phyloP scores from a whole-genome alignment of 2,797 vertebrate species.

The Typhlichthys eigenmanni region DNA sequence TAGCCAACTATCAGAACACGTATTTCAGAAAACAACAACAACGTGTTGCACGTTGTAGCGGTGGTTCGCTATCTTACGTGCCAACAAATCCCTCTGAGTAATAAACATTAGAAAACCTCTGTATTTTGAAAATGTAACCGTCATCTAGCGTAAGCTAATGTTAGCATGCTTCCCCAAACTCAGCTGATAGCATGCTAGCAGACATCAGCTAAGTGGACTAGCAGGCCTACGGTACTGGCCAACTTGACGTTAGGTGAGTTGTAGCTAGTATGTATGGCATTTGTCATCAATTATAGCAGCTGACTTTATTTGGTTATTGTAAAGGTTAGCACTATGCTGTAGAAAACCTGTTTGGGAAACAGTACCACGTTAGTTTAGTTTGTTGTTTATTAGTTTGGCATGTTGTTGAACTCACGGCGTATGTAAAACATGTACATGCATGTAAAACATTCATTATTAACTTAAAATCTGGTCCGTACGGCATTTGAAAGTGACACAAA shows the following conservation, averaged over 20 bases:
- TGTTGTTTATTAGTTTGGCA: neutral
- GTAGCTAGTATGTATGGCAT: constrained; percentile 9
- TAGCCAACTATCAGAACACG: constrained; percentile 37
- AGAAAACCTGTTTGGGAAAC: neutral
- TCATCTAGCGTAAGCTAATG: constrained; percentile 29
- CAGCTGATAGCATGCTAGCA: constrained; percentile 13
- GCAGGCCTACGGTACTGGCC: constrained; percentile 49
- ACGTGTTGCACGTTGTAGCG: constrained; percentile 18
- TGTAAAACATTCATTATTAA: no score
- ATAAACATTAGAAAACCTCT: neutral
- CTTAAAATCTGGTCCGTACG: no score
- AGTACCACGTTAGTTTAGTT: neutral
- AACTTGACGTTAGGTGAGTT: constrained; percentile 48
- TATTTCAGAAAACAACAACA: constrained; percentile 34
- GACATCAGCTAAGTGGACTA: constrained; percentile 37
- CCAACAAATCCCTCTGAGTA: neutral
- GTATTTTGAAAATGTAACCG: constrained; percentile 11
- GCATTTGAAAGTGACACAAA: neutral
- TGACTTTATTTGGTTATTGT: neutral
- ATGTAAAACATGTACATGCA: no score
- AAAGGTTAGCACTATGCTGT: neutral
- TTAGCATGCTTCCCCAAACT: constrained; percentile 41
- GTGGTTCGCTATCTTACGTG: neutral
- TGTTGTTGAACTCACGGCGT: neutral
- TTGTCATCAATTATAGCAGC: constrained; percentile 15